Percentiles rank a stretch among this genome's conserved stretches.
phyloP scores from a whole-genome alignment of 1,140 invertebrate species.

The Bombyx mandarina region DNA sequence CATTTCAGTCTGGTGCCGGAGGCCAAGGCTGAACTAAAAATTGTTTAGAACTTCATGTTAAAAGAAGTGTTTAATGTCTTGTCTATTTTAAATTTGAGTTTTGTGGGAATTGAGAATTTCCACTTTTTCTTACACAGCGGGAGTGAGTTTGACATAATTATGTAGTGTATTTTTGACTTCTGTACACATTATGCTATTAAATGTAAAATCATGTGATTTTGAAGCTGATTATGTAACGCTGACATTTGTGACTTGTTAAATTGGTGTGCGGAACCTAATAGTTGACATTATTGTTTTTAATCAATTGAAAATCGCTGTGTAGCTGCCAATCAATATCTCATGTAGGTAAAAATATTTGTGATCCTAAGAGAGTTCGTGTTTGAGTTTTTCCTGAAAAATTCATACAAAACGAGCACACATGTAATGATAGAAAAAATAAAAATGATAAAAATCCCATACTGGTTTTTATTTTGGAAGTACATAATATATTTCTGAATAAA shows the following conservation, averaged over 20 bases:
- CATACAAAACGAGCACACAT: slow-evolving; percentile 38
- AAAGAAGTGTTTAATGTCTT: neutral
- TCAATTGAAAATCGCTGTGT: slow-evolving; percentile 18
- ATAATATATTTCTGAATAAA: neutral
- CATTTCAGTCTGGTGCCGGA: slow-evolving; percentile 16
- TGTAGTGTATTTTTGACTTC: slow-evolving; percentile 20
- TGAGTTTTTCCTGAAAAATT: slow-evolving; percentile 62
- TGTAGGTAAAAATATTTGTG: slow-evolving; percentile 13
- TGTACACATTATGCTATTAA: slow-evolving; percentile 31
- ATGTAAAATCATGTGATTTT: slow-evolving; percentile 51
- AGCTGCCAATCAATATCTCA: slow-evolving; percentile 13
- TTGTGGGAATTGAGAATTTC: slow-evolving; percentile 13
- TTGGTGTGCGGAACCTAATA: slow-evolving; percentile 24
- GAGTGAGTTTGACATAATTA: slow-evolving; percentile 31
- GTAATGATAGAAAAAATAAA: slow-evolving; percentile 40
- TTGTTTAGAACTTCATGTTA: slow-evolving; percentile 1
- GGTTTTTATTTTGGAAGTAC: neutral
- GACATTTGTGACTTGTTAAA: slow-evolving; percentile 25
- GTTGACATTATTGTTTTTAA: slow-evolving; percentile 16
- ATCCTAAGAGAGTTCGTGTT: slow-evolving; percentile 14
- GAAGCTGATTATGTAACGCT: slow-evolving; percentile 48
- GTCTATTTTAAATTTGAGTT: slow-evolving; percentile 3
- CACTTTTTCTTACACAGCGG: slow-evolving; percentile 19
- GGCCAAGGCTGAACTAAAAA: slow-evolving; percentile 30
- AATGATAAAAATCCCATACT: slow-evolving; percentile 27